Evolutionary conservation across 2,888 invertebrate species (phyloP), one percentile per base, ranked within the genome.

Genomic region (Noctua pronuba): DNA sequence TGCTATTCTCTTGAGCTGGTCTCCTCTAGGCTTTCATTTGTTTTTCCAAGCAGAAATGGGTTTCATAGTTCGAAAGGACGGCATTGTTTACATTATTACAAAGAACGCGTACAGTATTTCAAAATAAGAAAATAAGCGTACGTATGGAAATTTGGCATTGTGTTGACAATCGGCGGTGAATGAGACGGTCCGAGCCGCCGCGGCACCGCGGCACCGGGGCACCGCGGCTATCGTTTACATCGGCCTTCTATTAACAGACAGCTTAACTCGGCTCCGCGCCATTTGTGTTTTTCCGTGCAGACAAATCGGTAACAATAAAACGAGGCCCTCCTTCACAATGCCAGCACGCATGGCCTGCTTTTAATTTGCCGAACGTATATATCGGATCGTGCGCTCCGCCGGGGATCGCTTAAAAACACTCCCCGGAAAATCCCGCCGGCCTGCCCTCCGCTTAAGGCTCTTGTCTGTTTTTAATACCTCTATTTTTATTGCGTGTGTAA

Each of bases 291-390:
- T 93, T 90, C 94, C 95, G 93, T 92, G 95, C 96, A 95, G 94
- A 95, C 93, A 94, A 95, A 96, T 95, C 95, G 95, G 94, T 92
- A 95, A 96, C 96, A 96, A 96, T 96, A 95, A 95, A 95, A 92
- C 93, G 92, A 87, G 94, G 91, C 90, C 90, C 93, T 92, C 91
- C 93, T 93, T 91, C 93, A 95, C 96, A 95, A 95, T 95, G 92
- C 92, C 88, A 84, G 92, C 91, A 94, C 95, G 96, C 96, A 95
- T 95, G 94, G 95, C 91, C 95, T 95, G 94, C 92, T 96, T 96
- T 96, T 96, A 96, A 96, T 96, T 96, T 96, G 93, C 94, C 95
- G 92, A 93, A 94, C 94, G 94, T 91, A 92, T 92, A 92, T 94
- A 94, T 93, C 94, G 92, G 92, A 93, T 94, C 93, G 92, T 88